Evolutionary conservation across 2,797 vertebrate species (phyloP).

Genomic region (Megalops cyprinoides): DNA sequence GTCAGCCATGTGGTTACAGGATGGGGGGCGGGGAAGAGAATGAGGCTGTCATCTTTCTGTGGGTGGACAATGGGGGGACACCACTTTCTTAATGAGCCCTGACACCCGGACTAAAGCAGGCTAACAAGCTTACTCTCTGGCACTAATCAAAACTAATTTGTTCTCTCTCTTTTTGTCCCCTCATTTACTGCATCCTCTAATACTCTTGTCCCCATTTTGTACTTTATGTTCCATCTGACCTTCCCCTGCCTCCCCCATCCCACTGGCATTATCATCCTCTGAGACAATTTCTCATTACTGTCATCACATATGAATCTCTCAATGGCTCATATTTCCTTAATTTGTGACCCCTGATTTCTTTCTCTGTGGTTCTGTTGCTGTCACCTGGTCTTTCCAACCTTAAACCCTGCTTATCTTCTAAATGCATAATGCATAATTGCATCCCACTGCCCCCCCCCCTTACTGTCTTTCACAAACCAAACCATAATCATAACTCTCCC

Average conservation of each 20-base stretch:
- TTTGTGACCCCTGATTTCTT: not conserved
- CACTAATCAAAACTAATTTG: constrained; percentile 30
- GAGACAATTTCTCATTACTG: not conserved
- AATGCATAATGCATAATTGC: not conserved
- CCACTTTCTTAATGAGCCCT: not conserved
- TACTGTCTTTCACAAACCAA: not conserved
- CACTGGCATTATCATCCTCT: not conserved
- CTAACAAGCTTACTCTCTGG: constrained; percentile 21
- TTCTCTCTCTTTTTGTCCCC: constrained; percentile 12
- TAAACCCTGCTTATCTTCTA: not conserved
- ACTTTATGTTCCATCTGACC: not conserved
- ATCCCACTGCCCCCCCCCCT: not conserved
- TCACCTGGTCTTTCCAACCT: constrained; percentile 1
- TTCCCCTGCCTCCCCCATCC: not conserved
- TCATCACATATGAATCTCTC: not conserved
- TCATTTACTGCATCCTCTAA: not conserved
- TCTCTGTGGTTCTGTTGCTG: not conserved
- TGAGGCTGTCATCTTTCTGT: not conserved
- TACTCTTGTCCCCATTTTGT: not conserved
- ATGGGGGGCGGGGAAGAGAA: not conserved
- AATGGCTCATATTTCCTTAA: too few species aligned
- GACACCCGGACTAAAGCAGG: constrained; percentile 11
- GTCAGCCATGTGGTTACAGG: not conserved
- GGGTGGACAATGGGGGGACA: not conserved
- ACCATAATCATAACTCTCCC: not conserved